Percentiles rank a stretch among this genome's conserved stretches.
Conservation (phyloP, 2,797 vertebrate genomes). For the Orestias chungarensis region DNA sequence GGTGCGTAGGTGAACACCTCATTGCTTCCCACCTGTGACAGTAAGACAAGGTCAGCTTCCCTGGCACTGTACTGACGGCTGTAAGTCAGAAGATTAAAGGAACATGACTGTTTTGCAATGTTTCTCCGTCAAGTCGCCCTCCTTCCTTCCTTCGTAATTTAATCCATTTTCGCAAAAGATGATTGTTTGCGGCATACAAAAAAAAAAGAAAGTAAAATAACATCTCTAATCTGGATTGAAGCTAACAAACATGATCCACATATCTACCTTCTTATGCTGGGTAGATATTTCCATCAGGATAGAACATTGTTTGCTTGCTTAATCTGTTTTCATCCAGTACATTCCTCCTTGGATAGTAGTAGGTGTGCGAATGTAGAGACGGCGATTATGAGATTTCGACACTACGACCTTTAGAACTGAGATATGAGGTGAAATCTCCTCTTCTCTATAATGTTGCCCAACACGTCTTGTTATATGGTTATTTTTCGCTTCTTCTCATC, state of each 20-base stretch:
- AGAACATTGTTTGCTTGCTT: conserved; percentile 9
- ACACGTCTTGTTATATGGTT: conserved; percentile 47
- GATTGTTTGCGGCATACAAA: not conserved
- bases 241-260: conserved; percentile 9
- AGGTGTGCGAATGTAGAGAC: conserved; percentile 34
- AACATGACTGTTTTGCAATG: not conserved
- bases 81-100: not conserved
- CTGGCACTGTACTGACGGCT: not conserved
- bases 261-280: not conserved
- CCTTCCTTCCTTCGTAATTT: not conserved
- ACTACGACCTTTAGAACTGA: conserved; percentile 53
- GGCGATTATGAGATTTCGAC: conserved; percentile 33
- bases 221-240: not conserved
- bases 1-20: not conserved
- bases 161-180: not conserved
- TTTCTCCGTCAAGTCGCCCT: not conserved
- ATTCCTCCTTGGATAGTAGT: conserved; percentile 15
- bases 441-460: conserved; percentile 43
- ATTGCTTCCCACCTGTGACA: not conserved
- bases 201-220: not conserved
- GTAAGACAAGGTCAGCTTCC: too few relatives aligned
- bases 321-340: conserved; percentile 24
- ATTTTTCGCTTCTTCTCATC: conserved; percentile 12
- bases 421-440: conserved; percentile 54
- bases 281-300: conserved; percentile 2